Evolutionary conservation across 2,797 vertebrate genomes (phyloP).

Genomic region (Furcifer pardalis): DNA sequence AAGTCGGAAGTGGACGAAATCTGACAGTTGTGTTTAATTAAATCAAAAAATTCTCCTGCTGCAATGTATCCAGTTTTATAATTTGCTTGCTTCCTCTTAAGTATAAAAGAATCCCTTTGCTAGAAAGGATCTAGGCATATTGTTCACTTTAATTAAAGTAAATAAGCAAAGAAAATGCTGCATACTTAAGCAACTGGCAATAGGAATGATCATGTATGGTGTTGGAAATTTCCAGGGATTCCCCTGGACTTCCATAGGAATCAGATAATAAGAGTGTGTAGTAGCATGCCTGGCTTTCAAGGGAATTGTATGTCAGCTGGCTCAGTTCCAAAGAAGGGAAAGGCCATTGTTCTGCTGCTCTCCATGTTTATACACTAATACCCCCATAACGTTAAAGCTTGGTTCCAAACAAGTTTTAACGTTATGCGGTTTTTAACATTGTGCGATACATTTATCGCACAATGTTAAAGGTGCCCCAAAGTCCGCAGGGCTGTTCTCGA

Average conservation of each 20-base stretch:
- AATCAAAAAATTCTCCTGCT: background rate
- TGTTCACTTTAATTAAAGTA: background rate
- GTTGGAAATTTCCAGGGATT: background rate
- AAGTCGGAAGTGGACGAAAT: background rate
- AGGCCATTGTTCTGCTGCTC: background rate
- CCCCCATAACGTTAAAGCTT: too few relatives aligned
- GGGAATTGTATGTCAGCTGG: background rate
- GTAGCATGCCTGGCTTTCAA: background rate
- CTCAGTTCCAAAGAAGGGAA: background rate
- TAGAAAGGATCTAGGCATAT: background rate
- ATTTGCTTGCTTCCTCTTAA: background rate
- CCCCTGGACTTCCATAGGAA: background rate
- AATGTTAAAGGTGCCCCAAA: too few relatives aligned
- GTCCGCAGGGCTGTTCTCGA: too few relatives aligned
- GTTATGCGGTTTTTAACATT: too few relatives aligned
- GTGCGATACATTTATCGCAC: too few relatives aligned
- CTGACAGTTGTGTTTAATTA: background rate
- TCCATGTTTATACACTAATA: background rate
- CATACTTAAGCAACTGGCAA: background rate
- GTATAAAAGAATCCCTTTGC: background rate
- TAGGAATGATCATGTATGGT: background rate
- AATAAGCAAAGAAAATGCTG: background rate
- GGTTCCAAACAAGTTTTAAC: too few relatives aligned
- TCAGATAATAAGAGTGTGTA: background rate
- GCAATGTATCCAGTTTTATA: background rate